A percentile compares a stretch with the other conserved stretches of the same genome.
Conservation (phyloP, 2,888 invertebrate genomes). For the Buathra laborator region DNA sequence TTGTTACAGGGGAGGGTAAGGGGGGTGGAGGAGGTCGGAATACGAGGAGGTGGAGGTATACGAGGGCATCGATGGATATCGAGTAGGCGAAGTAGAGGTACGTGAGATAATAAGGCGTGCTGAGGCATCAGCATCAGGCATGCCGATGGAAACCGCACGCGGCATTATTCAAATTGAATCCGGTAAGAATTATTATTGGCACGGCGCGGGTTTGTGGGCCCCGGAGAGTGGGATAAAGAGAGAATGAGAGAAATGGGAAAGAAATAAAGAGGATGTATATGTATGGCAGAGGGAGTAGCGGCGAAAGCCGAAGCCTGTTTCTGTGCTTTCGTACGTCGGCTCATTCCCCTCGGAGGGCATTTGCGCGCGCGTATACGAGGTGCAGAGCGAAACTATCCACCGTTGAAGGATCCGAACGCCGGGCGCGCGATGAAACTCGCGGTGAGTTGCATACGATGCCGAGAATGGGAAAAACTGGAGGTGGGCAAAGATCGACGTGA, state of each 20-base stretch:
- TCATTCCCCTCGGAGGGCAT: conserved; percentile 26
- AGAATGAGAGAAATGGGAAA: conserved; percentile 35
- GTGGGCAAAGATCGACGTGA: conserved; percentile 29
- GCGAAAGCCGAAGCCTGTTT: background rate
- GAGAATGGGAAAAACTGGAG: conserved; percentile 21
- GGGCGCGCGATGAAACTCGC: background rate
- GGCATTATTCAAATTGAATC: conserved; percentile 85
- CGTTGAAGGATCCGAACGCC: background rate
- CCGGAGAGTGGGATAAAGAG: conserved; percentile 69
- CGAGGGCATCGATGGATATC: conserved; percentile 81
- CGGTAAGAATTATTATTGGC: conserved; percentile 84
- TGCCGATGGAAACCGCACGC: conserved; percentile 84
- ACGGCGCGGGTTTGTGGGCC: conserved; percentile 72
- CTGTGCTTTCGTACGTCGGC: conserved; percentile 18
- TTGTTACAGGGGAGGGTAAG: conserved; percentile 38
- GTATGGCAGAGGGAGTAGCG: background rate
- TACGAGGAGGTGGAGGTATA: conserved; percentile 48
- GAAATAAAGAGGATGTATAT: background rate
- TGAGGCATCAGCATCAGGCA: conserved; percentile 75
- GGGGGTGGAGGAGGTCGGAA: background rate
- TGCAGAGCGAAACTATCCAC: conserved; percentile 25
- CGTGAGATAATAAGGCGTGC: conserved; percentile 84
- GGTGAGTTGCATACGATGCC: conserved; percentile 27
- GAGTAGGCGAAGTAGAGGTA: conserved; percentile 81
- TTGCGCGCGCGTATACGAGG: conserved; percentile 44